A percentile compares a stretch with the other conserved stretches of the same genome.
Evolutionary conservation across 2,113 vertebrate genomes (phyloP).

Genomic region (pig (Sus scrofa)): DNA sequence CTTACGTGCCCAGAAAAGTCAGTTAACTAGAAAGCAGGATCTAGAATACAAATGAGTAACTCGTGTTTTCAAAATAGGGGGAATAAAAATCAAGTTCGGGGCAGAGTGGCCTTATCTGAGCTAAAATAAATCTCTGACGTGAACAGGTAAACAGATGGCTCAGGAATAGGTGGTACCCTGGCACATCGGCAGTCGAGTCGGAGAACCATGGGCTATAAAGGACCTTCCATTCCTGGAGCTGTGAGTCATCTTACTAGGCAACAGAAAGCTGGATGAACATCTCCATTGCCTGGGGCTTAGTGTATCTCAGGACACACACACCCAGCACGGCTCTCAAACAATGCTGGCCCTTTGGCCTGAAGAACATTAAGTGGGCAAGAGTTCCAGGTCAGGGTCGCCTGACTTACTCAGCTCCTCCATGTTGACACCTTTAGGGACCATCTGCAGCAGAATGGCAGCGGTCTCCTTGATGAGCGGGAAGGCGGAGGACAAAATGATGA

Average conservation of each 20-base stretch:
- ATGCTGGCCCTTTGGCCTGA: not conserved
- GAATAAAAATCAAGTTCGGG: not conserved
- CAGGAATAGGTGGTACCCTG: slow-evolving; percentile 44
- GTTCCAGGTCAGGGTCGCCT: not conserved
- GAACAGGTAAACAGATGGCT: slow-evolving; percentile 69
- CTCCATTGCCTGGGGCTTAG: slow-evolving; percentile 52
- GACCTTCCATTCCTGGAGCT: slow-evolving; percentile 80
- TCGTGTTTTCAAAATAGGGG: not conserved
- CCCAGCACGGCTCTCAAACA: slow-evolving; percentile 61
- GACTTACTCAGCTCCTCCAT: slow-evolving; percentile 90
- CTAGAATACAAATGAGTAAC: not conserved
- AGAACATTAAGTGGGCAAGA: not conserved
- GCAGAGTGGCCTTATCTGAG: not conserved
- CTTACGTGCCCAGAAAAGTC: not conserved
- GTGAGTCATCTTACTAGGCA: slow-evolving; percentile 75
- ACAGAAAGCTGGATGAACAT: slow-evolving; percentile 35
- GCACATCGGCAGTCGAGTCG: slow-evolving; percentile 16
- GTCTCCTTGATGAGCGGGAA: slow-evolving; percentile 93
- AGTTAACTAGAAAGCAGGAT: not conserved
- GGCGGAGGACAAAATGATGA: slow-evolving; percentile 91
- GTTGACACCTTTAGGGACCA: slow-evolving; percentile 90
- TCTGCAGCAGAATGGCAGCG: slow-evolving; percentile 91
- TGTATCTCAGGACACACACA: slow-evolving; percentile 59
- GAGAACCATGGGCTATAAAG: not conserved
- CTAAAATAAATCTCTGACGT: not conserved